These are phyloP conservation scores for Heliconius hortense DNA, from an alignment of 2,888 invertebrate species.

Conservation along the genomic window DNA sequence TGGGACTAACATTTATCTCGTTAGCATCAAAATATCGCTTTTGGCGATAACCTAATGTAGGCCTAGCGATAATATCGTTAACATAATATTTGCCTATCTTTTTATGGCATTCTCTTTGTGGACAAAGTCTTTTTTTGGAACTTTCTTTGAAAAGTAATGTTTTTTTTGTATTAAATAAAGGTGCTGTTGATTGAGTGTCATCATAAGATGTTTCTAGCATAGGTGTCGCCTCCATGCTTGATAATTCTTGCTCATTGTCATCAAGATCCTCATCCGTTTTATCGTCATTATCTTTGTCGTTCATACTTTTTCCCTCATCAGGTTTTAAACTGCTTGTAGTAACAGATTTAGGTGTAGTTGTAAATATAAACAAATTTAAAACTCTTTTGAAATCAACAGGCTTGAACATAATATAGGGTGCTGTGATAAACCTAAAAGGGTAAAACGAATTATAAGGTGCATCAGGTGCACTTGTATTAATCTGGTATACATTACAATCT, in stretches of 20 bases:
- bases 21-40: slow-evolving; percentile 3
- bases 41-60: slow-evolving; percentile 28
- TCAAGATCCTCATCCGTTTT: too few species aligned
- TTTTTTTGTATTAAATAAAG: background rate
- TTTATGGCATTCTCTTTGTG: slow-evolving; percentile 20
- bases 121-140: slow-evolving; percentile 20
- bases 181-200: background rate
- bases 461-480: too few species aligned
- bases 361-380: background rate
- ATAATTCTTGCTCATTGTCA: too few species aligned
- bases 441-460: too few species aligned
- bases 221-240: too few species aligned
- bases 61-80: slow-evolving; percentile 35
- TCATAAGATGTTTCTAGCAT: background rate
- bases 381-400: background rate
- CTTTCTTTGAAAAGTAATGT: background rate
- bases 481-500: background rate
- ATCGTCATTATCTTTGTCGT: too few species aligned
- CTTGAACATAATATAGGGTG: background rate
- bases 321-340: too few species aligned
- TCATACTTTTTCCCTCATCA: too few species aligned
- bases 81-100: slow-evolving; percentile 35
- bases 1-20: slow-evolving; percentile 11
- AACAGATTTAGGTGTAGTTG: background rate
- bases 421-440: too few species aligned